These are phyloP conservation scores for silkworm (Bombyx mori) DNA, from an alignment of 1,140 invertebrate genomes.

Conservation along the genomic window ASM3026992v2 NC_085120.1:12826501-12827000, in stretches of 20 bases:
- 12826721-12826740: no score
- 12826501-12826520: no score
- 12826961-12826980: constrained; percentile 1
- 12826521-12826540: no score
- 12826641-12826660: not conserved
- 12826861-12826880: constrained; percentile 27
- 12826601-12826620: no score
- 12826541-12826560: no score
- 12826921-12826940: constrained; percentile 1
- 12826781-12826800: constrained; percentile 4
- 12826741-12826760: no score
- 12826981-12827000: constrained; percentile 3
- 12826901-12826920: constrained; percentile 21
- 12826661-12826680: constrained; percentile 1
- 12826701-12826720: not conserved
- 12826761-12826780: no score
- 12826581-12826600: no score
- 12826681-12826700: constrained; percentile 1
- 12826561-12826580: no score
- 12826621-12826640: no score
- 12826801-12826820: constrained; percentile 26
- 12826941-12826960: not conserved
- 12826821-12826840: constrained; percentile 30
- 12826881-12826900: constrained; percentile 14
- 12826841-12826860: constrained; percentile 24